phyloP scores from a whole-genome alignment of 2,888 invertebrate genomes.

The Agrilus biguttatus region DNA sequence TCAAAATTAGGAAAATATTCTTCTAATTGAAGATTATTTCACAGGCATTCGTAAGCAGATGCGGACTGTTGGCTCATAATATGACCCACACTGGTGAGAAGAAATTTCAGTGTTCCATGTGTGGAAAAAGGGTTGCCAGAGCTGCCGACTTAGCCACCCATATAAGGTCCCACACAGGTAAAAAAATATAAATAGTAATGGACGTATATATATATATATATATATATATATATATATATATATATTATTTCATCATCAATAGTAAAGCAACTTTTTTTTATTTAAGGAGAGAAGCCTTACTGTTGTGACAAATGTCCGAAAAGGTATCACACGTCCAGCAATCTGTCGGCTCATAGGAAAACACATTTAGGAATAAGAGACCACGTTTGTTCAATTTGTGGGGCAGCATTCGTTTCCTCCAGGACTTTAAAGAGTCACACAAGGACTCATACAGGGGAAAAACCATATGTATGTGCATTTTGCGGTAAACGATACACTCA shows the following conservation, averaged over 20 bases:
- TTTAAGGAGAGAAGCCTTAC: conserved; percentile 26
- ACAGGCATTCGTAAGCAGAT: conserved; percentile 25
- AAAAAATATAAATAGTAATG: too few species aligned
- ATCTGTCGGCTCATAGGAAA: conserved; percentile 24
- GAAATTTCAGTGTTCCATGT: conserved; percentile 23
- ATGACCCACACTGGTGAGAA: conserved; percentile 26
- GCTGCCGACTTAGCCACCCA: conserved; percentile 25
- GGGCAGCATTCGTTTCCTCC: conserved; percentile 24
- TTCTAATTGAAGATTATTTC: conserved; percentile 6
- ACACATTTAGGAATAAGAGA: conserved; percentile 24
- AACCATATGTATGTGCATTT: conserved; percentile 22
- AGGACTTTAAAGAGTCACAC: conserved; percentile 25
- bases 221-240: too few species aligned
- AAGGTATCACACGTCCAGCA: conserved; percentile 26
- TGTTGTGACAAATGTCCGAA: conserved; percentile 24
- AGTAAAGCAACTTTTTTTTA: too few species aligned
- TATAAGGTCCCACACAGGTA: conserved; percentile 28
- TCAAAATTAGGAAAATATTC: not conserved
- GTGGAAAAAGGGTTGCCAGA: conserved; percentile 23
- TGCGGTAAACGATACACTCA: conserved; percentile 26
- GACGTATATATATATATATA: too few species aligned
- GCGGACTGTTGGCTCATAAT: conserved; percentile 23
- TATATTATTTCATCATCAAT: too few species aligned
- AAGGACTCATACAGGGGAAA: conserved; percentile 27
- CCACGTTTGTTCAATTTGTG: conserved; percentile 23